Evolutionary conservation across 2,797 vertebrate species (phyloP), one percentile per base, ranked within the genome.

Genomic region (Allobates femoralis): DNA sequence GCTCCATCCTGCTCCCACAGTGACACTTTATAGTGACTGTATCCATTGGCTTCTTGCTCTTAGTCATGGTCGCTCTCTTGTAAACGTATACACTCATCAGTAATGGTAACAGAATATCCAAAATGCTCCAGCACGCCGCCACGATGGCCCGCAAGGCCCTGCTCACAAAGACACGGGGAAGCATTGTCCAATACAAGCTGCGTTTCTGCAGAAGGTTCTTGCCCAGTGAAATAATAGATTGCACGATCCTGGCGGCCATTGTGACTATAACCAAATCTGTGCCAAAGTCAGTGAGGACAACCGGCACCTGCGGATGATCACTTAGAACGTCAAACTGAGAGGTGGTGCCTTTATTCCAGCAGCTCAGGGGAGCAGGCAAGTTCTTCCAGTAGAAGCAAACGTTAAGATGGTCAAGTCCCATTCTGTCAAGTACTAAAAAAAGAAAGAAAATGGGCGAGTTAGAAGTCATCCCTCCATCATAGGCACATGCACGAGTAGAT

Each of bases 211-310:
- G 73, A 3, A 67, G 5, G n/a, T 58, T 81, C 58, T 34, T 84
- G 67, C n/a, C 58, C n/a, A 84, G 1, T 6, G 77, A 80, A 11
- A 73, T 21, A 3, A 81, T 4, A 2, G 83, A 46, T 26, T 77
- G 83, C 8, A 30, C 11, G 4, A 81, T 80, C 69, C 83, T 85
- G 34, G 78, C 51, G 23, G 87, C 83, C 78, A 85, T 85, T 58
- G 87, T 81, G n/a, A 85, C 32, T 12, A 85, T 1, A 12, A 88
- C 83, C 46, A 88, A 15, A 23, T 77, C 62, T 81, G 34, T 28
- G 14, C 37, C 83, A 51, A 81, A 71, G n/a, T 88, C 58, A 2
- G 46, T 67, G 30, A 58, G 32, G 19, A 67, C 64, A 7, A 30
- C 8, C 12, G 30, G 77, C 21, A 58, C 21, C 37, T 74, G 30